These are phyloP conservation scores for Sabellastarte sp. DNA, from an alignment of 2,888 invertebrate genomes.

Conservation along the genomic window DNA sequence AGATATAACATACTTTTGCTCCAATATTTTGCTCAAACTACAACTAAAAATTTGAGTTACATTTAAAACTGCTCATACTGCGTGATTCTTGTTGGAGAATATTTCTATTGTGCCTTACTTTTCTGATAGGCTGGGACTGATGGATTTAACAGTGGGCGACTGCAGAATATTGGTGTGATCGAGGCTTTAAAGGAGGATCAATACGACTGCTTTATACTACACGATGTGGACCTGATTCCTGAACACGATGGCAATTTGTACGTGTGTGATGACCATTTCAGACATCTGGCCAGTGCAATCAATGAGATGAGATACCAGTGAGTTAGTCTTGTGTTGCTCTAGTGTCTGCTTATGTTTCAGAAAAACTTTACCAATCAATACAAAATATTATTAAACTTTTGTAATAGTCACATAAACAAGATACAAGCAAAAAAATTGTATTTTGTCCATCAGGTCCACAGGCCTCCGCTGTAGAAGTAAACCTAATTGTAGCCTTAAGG, in stretches of 20 bases:
- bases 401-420: too few relatives aligned
- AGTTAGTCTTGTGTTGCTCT: conserved; percentile 23
- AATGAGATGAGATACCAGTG: conserved; percentile 61
- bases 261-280: conserved; percentile 55
- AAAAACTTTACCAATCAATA: too few relatives aligned
- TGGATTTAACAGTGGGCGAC: conserved; percentile 50
- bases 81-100: too few relatives aligned
- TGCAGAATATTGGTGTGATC: conserved; percentile 52
- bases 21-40: too few relatives aligned
- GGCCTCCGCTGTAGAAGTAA: too few relatives aligned
- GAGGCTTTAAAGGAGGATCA: conserved; percentile 41
- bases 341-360: too few relatives aligned
- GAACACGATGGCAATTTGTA: conserved; percentile 60
- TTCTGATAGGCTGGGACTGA: conserved; percentile 38
- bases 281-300: conserved; percentile 60
- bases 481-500: too few relatives aligned
- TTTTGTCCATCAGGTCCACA: too few relatives aligned
- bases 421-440: too few relatives aligned
- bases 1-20: background rate
- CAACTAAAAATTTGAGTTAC: background rate
- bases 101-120: background rate
- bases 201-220: conserved; percentile 53
- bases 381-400: too few relatives aligned
- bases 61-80: too few relatives aligned
- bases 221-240: conserved; percentile 61